Percentiles rank a stretch among this genome's conserved stretches.
phyloP scores from a whole-genome alignment of 2,888 invertebrate species.

The Exephanes ischioxanthus region DNA sequence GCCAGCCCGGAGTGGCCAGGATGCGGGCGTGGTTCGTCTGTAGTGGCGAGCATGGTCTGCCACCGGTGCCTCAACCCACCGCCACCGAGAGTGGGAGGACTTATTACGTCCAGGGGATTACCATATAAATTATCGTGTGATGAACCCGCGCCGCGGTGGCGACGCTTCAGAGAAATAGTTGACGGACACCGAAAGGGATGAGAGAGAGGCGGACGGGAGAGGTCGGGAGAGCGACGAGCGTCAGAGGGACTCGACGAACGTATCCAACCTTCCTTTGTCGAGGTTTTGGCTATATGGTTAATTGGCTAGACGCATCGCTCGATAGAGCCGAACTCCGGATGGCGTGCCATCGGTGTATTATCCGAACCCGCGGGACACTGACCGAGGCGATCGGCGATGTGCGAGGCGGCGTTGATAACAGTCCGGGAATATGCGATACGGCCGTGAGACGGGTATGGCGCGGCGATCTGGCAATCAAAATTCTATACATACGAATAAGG shows the following conservation, averaged over 20 bases:
- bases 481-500: constrained; percentile 2
- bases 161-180: constrained; percentile 68
- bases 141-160: constrained; percentile 75
- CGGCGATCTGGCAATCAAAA: background rate
- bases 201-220: constrained; percentile 11
- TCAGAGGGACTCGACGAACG: constrained; percentile 54
- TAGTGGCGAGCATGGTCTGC: constrained; percentile 78
- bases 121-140: constrained; percentile 83
- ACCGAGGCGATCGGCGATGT: background rate
- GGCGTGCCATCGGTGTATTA: background rate
- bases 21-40: constrained; percentile 75
- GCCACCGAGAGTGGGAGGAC: constrained; percentile 76
- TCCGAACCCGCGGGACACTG: background rate
- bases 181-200: constrained; percentile 50
- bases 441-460: no score
- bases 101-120: constrained; percentile 82
- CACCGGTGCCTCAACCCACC: constrained; percentile 42
- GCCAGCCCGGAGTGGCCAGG: constrained; percentile 57
- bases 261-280: constrained; percentile 79
- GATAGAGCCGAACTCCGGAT: constrained; percentile 46
- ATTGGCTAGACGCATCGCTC: constrained; percentile 75
- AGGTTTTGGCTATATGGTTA: constrained; percentile 80
- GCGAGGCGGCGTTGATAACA: background rate
- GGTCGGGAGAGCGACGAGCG: constrained; percentile 31
- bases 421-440: background rate